Evolutionary conservation across 2,888 invertebrate genomes (phyloP).

Genomic region (Volucella bombylans): DNA sequence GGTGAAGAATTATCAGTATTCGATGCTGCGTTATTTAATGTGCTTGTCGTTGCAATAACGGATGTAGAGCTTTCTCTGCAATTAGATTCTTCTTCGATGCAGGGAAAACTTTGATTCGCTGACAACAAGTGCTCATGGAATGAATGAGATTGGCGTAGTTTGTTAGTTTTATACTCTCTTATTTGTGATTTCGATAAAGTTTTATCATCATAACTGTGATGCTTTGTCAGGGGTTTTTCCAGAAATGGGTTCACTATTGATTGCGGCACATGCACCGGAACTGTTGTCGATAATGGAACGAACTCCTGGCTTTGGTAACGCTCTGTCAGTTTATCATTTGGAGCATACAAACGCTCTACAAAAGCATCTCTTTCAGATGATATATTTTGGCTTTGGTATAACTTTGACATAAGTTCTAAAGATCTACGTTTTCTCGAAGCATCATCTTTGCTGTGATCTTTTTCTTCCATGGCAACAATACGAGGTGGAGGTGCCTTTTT

Average conservation of each 20-base stretch:
- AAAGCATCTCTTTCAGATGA: slow-evolving; percentile 83
- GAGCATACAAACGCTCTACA: slow-evolving; percentile 85
- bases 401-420: slow-evolving; percentile 83
- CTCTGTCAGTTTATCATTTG: slow-evolving; percentile 86
- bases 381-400: slow-evolving; percentile 86
- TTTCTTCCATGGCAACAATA: slow-evolving; percentile 76
- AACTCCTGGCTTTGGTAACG: slow-evolving; percentile 87
- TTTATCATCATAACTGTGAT: slow-evolving; percentile 87
- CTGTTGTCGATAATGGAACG: slow-evolving; percentile 81
- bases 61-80: slow-evolving; percentile 81
- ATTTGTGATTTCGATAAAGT: slow-evolving; percentile 86
- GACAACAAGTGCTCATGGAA: slow-evolving; percentile 86
- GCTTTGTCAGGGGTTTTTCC: slow-evolving; percentile 85
- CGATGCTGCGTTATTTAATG: slow-evolving; percentile 84
- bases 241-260: slow-evolving; percentile 80
- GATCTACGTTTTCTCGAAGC: slow-evolving; percentile 83
- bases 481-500: slow-evolving; percentile 82
- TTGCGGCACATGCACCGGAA: slow-evolving; percentile 25
- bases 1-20: slow-evolving; percentile 81
- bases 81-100: slow-evolving; percentile 84
- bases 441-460: slow-evolving; percentile 75
- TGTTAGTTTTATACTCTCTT: slow-evolving; percentile 86
- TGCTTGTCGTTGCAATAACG: slow-evolving; percentile 82
- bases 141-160: slow-evolving; percentile 86
- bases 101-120: slow-evolving; percentile 83